Base-by-base conservation (phyloP, 2,888 invertebrate species). In the Drosophila falleni region DNA sequence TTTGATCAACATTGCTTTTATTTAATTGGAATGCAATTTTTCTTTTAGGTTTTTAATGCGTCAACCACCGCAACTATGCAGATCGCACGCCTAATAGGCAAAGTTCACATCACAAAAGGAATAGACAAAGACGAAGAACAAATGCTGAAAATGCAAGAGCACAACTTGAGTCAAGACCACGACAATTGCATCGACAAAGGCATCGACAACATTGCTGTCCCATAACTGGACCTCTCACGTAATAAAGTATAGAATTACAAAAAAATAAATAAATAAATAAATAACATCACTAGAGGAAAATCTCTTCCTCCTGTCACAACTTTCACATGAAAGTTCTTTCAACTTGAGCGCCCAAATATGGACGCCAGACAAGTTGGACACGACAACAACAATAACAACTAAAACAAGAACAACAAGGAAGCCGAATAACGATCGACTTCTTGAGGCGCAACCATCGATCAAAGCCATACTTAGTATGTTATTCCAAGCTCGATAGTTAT, bases 281-380 rank as follows among this genome's bases (percentile, higher is more conserved):
- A 37, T 33, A 41, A 54, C 44, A 64, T 46, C 50, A 44, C 31
- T 29, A 54, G 54, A 47, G 42, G 47, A 59, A 72, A 78, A 83
- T 82, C 88, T 85, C 78, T 80, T 89, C 88, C 78, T 87, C 71
- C 89, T 85, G 82, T 84, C 81, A 81, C 87, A 89, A 88, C 89
- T 90, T 90, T 90, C 90, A 87, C 87, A 87, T 89, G 84, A 87
- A 86, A 89, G 90, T 90, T 87, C 90, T 87, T 89, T 87, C 90
- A 87, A 87, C 87, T 87, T 80, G 86, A 74, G 88, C 88, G 87
- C 69, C 84, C 87, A 89, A 90, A 87, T 89, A 89, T 87, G 87
- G 87, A 68, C 54, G 50, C 72, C 54, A 73, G 72, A 77, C 75
- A 78, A 77, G 79, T 81, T 50, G 78, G 74, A 78, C 78, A 81